Evolutionary conservation across 2,797 vertebrate genomes (phyloP), one percentile per base, ranked within the genome.

Genomic region (Anguilla obscura): DNA sequence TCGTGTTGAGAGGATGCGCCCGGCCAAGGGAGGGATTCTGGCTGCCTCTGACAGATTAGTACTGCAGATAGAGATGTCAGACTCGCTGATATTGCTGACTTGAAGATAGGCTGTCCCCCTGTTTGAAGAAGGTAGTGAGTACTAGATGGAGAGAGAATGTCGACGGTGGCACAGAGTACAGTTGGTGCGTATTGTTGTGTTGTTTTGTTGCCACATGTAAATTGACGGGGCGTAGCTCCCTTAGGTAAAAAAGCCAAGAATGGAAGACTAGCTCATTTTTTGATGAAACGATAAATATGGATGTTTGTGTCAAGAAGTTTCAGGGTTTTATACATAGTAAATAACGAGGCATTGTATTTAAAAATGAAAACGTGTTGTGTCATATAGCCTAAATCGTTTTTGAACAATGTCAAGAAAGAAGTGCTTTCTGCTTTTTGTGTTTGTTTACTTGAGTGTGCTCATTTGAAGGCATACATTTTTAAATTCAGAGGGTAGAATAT

Each of bases 211-310:
- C 16, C 33, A 86, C 87, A 63, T 90, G 87, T 89, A 87, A 69
- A 87, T 50, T 87, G 82, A 90, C 91, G 92, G 93, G 94, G 94
- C 91, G 94, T 94, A 48, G 94, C 92, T 88, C 85, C 54, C 56
- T 50, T 27, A 48, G 71, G 83, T 88, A 56, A 56, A 58, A 66
- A 85, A 45, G 40, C 52, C 66, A 12, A 58, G 54, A 85, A 88
- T 50, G 60, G 36, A 71, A 27, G 60, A 60, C 80, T 82, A 18
- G 40, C 40, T 80, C 21, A 50, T 24, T 82, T 6, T 50, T 24
- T 82, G 45, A 83, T 87, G 36, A 60, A 79, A 87, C 33, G 40
- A 60, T 45, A 58, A 12, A 40, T 85, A 18, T 66, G 56, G 10
- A 40, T 45, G 45, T 86, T 7, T 24, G 21, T 50, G 18, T 56